A percentile compares a stretch with the other conserved stretches of the same genome.
Evolutionary conservation across 2,113 vertebrate species (phyloP).

Genomic region (Phaethornis superciliosus): DNA sequence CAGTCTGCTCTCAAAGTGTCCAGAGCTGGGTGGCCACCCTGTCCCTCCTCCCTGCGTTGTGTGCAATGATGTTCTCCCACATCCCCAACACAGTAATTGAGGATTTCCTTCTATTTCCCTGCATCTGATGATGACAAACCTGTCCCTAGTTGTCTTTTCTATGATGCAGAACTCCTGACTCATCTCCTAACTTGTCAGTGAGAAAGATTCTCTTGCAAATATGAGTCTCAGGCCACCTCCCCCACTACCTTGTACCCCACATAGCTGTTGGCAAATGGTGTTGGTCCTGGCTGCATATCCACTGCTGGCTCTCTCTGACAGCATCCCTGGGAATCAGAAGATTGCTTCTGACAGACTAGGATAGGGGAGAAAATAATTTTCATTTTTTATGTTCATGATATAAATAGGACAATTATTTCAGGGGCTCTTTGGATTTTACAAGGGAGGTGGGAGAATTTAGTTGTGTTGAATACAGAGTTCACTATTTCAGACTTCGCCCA

Average conservation of each 20-base stretch:
- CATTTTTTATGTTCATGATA: background rate
- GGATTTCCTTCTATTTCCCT: background rate
- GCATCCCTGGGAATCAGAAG: background rate
- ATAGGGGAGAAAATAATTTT: background rate
- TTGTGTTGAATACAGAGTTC: background rate
- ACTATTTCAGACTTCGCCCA: background rate
- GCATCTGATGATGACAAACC: background rate
- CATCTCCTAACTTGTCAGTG: background rate
- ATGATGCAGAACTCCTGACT: background rate
- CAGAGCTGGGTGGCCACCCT: background rate
- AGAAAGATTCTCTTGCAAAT: background rate
- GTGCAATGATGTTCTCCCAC: fast-evolving
- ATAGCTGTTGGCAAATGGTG: fast-evolving
- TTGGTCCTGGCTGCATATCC: background rate
- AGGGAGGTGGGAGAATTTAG: background rate
- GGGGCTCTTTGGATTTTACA: background rate
- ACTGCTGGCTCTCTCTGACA: background rate
- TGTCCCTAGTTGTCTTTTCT: background rate
- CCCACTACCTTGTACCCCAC: fast-evolving
- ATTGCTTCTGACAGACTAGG: background rate
- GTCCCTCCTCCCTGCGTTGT: background rate
- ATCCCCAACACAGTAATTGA: background rate
- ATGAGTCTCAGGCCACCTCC: fast-evolving
- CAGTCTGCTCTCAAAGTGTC: background rate
- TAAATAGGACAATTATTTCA: background rate